Percentiles rank a stretch among this genome's conserved stretches.
Evolutionary conservation across 2,113 vertebrate genomes (phyloP).

Genomic region (Rhynchomys soricoides): DNA sequence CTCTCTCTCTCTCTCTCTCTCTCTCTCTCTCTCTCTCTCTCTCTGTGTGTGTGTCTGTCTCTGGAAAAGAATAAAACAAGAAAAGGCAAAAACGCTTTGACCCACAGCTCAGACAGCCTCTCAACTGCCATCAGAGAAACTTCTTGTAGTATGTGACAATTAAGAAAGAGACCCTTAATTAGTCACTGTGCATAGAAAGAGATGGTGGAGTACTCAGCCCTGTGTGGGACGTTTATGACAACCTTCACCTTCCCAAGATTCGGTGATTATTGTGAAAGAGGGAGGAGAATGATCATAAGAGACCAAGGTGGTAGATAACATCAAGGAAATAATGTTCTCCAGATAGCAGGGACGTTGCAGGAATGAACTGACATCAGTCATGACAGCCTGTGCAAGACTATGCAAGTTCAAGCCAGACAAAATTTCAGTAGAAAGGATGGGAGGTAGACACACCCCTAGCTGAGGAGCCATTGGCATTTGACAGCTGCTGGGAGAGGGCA

Average conservation of each 20-base stretch:
- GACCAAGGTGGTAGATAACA: not conserved
- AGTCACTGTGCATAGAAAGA: not conserved
- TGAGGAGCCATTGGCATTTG: not conserved
- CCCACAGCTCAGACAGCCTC: too few relatives aligned
- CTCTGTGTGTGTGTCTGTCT: not conserved
- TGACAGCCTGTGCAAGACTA: not conserved
- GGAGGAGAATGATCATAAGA: not conserved
- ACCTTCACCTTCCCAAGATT: not conserved
- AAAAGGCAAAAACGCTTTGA: not conserved
- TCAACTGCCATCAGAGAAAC: not conserved
- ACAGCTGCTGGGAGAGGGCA: not conserved
- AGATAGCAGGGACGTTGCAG: too few relatives aligned
- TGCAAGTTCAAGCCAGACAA: not conserved
- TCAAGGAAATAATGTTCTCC: not conserved
- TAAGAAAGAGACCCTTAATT: not conserved
- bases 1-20: not conserved
- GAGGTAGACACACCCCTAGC: not conserved
- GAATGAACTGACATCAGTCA: not conserved
- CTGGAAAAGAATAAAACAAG: not conserved
- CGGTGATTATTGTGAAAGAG: not conserved
- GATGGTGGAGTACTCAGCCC: not conserved
- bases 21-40: not conserved
- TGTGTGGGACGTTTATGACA: too few relatives aligned
- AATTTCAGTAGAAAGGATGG: not conserved
- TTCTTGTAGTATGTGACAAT: not conserved